Evolutionary conservation across 2,113 vertebrate genomes (phyloP).

Genomic region (Orthonyx spaldingii): DNA sequence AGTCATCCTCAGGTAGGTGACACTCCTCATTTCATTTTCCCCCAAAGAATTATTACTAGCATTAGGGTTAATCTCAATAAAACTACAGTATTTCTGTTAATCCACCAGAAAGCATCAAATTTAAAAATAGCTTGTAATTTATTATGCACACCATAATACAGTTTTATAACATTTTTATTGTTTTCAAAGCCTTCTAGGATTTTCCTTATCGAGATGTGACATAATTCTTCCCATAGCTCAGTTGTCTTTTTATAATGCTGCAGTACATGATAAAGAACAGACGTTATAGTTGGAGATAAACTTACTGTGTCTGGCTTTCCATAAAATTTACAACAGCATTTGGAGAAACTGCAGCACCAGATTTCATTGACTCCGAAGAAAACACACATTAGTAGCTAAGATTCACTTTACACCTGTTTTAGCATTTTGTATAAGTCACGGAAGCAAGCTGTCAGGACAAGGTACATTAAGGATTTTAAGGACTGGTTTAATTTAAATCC

Average conservation of each 20-base stretch:
- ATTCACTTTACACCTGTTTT: neutral
- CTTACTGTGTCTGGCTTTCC: neutral
- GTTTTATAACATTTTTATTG: neutral
- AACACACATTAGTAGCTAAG: neutral
- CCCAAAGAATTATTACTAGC: neutral
- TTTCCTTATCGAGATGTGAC: constrained; percentile 28
- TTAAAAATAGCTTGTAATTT: constrained; percentile 36
- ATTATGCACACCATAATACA: neutral
- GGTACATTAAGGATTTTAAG: neutral
- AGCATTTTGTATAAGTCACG: neutral
- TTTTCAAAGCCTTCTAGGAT: constrained; percentile 28
- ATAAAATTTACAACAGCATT: neutral
- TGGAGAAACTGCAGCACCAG: neutral
- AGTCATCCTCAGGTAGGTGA: neutral
- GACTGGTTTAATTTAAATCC: neutral
- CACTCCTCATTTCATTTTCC: neutral
- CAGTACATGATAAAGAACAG: neutral
- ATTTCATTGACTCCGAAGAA: neutral
- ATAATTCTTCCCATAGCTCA: neutral
- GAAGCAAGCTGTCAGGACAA: neutral
- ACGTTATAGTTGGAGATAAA: neutral
- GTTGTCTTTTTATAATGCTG: neutral
- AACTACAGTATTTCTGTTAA: neutral
- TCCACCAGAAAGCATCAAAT: neutral
- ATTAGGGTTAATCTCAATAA: neutral